A percentile compares a stretch with the other conserved stretches of the same genome.
Evolutionary conservation across 2,797 vertebrate species (phyloP).

Genomic region (Ciconia nigra): DNA sequence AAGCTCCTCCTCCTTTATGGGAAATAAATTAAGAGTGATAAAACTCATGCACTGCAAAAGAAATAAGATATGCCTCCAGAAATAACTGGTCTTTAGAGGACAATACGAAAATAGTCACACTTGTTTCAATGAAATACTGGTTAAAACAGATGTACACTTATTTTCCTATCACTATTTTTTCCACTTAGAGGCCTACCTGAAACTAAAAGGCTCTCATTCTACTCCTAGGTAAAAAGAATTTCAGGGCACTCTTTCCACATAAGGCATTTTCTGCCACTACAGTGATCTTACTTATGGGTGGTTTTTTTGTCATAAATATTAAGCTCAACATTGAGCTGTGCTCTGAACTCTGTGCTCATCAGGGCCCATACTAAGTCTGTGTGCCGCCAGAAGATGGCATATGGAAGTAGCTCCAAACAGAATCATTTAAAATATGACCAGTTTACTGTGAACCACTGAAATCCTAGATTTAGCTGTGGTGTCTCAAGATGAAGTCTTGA

Average conservation of each 20-base stretch:
- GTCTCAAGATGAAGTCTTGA: background rate
- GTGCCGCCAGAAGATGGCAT: background rate
- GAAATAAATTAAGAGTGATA: background rate
- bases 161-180: background rate
- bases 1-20: background rate
- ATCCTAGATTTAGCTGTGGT: background rate
- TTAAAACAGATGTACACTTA: background rate
- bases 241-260: background rate
- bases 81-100: background rate
- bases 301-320: background rate
- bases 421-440: background rate
- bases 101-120: background rate
- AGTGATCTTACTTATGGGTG: background rate
- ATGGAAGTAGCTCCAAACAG: background rate
- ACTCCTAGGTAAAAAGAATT: background rate
- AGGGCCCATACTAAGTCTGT: background rate
- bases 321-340: background rate
- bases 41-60: background rate
- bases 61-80: background rate
- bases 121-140: background rate
- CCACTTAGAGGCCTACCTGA: background rate
- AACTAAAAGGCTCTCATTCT: background rate
- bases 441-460: background rate
- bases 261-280: background rate
- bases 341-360: background rate